Percentiles rank a stretch among this genome's conserved stretches.
These are phyloP conservation scores for Vanessa tameamea DNA, from an alignment of 1,140 invertebrate genomes.

Conservation along the genomic window DNA sequence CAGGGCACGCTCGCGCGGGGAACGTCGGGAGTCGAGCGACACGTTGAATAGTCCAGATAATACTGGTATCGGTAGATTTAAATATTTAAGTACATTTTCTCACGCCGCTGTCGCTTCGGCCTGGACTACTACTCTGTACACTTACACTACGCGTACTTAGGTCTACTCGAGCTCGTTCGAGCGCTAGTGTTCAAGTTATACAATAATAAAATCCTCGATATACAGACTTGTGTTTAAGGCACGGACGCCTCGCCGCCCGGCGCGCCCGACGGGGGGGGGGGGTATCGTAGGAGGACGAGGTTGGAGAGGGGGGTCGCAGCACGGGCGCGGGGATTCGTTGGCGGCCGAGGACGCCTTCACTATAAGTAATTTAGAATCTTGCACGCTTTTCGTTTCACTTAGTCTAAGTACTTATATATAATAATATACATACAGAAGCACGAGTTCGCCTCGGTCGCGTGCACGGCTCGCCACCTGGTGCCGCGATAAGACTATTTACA, in stretches of 20 bases:
- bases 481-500: background rate
- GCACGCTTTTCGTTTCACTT: constrained; percentile 65
- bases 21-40: constrained; percentile 37
- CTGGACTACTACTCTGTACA: constrained; percentile 1
- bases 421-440: constrained; percentile 9
- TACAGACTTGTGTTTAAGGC: constrained; percentile 67
- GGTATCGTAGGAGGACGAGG: too few relatives aligned
- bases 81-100: constrained; percentile 38
- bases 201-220: constrained; percentile 40
- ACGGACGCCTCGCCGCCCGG: constrained; percentile 50
- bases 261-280: constrained; percentile 16
- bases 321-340: constrained; percentile 20
- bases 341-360: constrained; percentile 56
- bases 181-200: background rate
- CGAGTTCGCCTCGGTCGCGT: background rate
- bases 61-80: constrained; percentile 27
- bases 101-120: constrained; percentile 15
- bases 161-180: background rate
- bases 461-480: background rate
- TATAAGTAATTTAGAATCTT: constrained; percentile 75
- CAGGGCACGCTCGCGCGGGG: background rate
- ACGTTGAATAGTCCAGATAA: constrained; percentile 9
- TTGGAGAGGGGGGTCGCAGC: constrained; percentile 6
- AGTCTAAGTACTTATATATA: constrained; percentile 27
- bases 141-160: constrained; percentile 15